phyloP scores from a whole-genome alignment of 2,888 invertebrate genomes.

The Balanococcus diminutus region DNA sequence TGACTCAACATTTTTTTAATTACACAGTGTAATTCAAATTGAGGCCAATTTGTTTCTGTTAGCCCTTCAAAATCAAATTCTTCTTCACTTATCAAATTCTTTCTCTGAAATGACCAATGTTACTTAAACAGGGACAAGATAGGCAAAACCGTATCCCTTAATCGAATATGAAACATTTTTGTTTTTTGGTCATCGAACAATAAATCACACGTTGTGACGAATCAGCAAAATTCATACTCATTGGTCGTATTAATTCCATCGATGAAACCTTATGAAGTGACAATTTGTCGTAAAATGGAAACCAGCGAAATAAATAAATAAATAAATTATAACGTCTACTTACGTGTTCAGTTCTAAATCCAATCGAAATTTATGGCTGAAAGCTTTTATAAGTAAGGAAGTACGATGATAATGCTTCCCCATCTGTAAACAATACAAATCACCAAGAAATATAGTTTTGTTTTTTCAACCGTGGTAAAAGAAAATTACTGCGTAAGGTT shows the following conservation, averaged over 20 bases:
- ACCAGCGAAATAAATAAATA: slow-evolving; percentile 6
- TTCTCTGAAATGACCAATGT: background rate
- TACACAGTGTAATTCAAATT: no score
- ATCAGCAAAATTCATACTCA: background rate
- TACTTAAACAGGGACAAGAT: no score
- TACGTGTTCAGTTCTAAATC: slow-evolving; percentile 96
- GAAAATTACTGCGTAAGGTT: background rate
- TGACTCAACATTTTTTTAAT: no score
- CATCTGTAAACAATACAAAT: slow-evolving; percentile 71
- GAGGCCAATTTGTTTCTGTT: no score
- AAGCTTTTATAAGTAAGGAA: slow-evolving; percentile 94
- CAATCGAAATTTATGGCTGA: slow-evolving; percentile 94
- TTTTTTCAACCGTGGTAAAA: slow-evolving; percentile 15
- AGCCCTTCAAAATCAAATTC: no score
- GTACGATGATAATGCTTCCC: slow-evolving; percentile 94
- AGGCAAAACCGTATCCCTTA: background rate
- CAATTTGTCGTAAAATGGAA: slow-evolving; percentile 12
- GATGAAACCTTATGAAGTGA: background rate
- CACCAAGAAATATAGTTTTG: slow-evolving; percentile 39
- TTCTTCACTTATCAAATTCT: background rate
- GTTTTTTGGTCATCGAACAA: background rate
- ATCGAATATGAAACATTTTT: background rate
- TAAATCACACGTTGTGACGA: background rate
- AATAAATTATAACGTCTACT: slow-evolving; percentile 64
- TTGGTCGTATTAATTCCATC: background rate